Conservation (phyloP, 2,888 invertebrate species). For the Drosophila algonquin region DNA sequence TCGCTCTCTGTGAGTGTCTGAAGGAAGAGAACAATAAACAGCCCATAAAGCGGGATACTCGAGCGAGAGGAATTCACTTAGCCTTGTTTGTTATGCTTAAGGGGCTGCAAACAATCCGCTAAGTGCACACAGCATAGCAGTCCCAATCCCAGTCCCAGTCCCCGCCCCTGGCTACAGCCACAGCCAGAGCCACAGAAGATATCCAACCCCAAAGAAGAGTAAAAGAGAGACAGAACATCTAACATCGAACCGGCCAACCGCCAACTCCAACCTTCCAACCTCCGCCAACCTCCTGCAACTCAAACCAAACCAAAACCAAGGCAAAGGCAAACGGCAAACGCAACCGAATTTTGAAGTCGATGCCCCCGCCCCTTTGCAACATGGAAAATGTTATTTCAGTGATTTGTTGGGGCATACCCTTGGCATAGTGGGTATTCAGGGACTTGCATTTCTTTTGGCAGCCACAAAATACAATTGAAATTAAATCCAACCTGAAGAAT, state of each 20-base stretch:
- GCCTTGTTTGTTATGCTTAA: slow-evolving; percentile 84
- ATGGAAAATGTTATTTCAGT: slow-evolving; percentile 77
- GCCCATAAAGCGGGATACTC: slow-evolving; percentile 80
- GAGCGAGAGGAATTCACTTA: slow-evolving; percentile 81
- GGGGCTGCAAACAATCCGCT: slow-evolving; percentile 83
- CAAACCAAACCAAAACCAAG: background rate
- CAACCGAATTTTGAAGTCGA: slow-evolving; percentile 5
- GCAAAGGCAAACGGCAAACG: no score
- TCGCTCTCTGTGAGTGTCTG: background rate
- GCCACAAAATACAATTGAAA: background rate
- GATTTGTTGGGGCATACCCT: slow-evolving; percentile 48
- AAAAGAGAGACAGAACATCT: background rate
- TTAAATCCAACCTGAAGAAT: background rate
- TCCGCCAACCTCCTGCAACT: no score
- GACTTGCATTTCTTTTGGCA: rapidly evolving
- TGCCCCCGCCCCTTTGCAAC: background rate
- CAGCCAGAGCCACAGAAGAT: background rate
- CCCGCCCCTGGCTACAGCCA: background rate
- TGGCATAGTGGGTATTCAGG: background rate
- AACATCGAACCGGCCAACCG: background rate
- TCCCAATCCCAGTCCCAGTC: background rate
- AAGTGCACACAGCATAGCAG: slow-evolving; percentile 72
- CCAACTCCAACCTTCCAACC: background rate
- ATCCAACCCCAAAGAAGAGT: background rate
- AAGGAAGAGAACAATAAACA: slow-evolving; percentile 72